A percentile compares a stretch with the other conserved stretches of the same genome.
These are phyloP conservation scores for Ephestia elutella DNA, from an alignment of 1,140 invertebrate species.

Conservation along the genomic window DNA sequence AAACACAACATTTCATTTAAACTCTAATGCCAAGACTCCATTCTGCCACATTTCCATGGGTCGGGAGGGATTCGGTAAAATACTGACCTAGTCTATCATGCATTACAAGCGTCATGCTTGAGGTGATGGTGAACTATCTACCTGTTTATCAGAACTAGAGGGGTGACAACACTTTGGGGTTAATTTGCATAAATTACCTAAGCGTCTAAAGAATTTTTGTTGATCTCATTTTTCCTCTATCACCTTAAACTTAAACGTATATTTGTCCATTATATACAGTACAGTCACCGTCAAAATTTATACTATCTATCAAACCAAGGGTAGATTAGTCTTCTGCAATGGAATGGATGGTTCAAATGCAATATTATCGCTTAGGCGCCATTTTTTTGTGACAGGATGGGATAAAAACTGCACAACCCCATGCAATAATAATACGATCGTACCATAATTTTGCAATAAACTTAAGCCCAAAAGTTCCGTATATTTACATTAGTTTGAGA, in stretches of 20 bases:
- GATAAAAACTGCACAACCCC: background rate
- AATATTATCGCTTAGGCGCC: background rate
- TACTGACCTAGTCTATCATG: slow-evolving; percentile 12
- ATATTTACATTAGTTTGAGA: slow-evolving; percentile 5
- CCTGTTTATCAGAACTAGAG: slow-evolving; percentile 9
- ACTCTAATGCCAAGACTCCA: background rate
- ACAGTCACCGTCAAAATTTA: slow-evolving; percentile 9
- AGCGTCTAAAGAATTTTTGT: slow-evolving; percentile 4
- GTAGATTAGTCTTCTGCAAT: background rate
- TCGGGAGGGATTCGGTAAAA: background rate
- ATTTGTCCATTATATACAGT: slow-evolving; percentile 7
- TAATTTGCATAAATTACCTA: slow-evolving; percentile 15
- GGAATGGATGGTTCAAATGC: background rate
- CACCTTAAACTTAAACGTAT: slow-evolving; percentile 12
- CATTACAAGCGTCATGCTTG: slow-evolving; percentile 15
- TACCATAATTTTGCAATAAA: background rate
- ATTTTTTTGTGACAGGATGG: background rate
- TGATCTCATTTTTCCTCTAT: slow-evolving; percentile 15
- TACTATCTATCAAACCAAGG: background rate
- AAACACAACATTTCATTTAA: slow-evolving; percentile 12
- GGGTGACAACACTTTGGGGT: background rate
- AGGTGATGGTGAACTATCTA: slow-evolving; percentile 20
- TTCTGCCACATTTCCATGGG: background rate
- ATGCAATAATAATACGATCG: background rate
- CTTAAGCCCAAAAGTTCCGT: background rate